Evolutionary conservation across 1,140 invertebrate species (phyloP).

Genomic region (Thaumatotibia leucotreta): DNA sequence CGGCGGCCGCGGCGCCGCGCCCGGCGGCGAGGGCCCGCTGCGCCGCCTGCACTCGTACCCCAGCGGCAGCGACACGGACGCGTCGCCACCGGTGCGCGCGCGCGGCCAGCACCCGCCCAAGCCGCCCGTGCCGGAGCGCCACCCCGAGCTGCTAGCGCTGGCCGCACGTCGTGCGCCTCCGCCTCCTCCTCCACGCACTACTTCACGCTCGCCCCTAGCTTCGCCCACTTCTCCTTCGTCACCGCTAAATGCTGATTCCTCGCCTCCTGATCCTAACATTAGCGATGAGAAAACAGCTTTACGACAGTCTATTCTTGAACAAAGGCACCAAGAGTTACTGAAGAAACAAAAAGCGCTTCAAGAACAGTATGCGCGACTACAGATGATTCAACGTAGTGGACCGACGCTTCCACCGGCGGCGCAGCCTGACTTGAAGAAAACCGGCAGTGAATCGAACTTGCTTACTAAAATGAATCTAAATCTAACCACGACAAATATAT

Average conservation of each 20-base stretch:
- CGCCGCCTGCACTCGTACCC: slow-evolving; percentile 85
- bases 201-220: slow-evolving; percentile 88
- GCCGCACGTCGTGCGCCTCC: slow-evolving; percentile 86
- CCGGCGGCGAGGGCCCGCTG: slow-evolving; percentile 84
- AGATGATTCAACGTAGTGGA: slow-evolving; percentile 88
- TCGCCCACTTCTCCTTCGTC: slow-evolving; percentile 80
- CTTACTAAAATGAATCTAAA: slow-evolving; percentile 89
- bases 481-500: slow-evolving; percentile 70
- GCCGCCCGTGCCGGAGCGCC: slow-evolving; percentile 87
- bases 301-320: slow-evolving; percentile 87
- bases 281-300: slow-evolving; percentile 78
- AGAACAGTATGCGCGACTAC: slow-evolving; percentile 91
- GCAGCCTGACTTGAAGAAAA: slow-evolving; percentile 86
- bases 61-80: slow-evolving; percentile 84
- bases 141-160: slow-evolving; percentile 82
- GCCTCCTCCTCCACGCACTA: slow-evolving; percentile 89
- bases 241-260: slow-evolving; percentile 40
- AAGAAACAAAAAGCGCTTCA: slow-evolving; percentile 91
- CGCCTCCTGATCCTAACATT: slow-evolving; percentile 57
- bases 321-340: slow-evolving; percentile 90
- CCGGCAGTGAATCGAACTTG: slow-evolving; percentile 92
- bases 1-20: slow-evolving; percentile 81
- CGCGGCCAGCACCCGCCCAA: slow-evolving; percentile 75
- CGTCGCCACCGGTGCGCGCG: slow-evolving; percentile 80
- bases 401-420: slow-evolving; percentile 80